Evolutionary conservation across 2,113 vertebrate genomes (phyloP), one percentile per base, ranked within the genome.

Genomic region (Ictidomys tridecemlineatus): DNA sequence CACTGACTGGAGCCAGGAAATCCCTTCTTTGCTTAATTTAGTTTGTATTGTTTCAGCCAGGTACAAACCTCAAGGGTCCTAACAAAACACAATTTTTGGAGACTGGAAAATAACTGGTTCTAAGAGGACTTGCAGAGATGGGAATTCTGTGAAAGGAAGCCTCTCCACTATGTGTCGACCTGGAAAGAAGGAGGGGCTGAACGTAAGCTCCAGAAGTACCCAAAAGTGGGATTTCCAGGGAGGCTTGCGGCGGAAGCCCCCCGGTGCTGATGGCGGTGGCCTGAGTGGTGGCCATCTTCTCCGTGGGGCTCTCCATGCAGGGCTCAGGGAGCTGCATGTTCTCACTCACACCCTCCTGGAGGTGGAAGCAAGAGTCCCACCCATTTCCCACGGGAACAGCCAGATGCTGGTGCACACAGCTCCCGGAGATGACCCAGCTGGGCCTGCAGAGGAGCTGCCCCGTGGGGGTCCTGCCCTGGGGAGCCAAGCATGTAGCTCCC

Each of bases 221-320:
- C 4, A 2, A 13, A 22, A 39, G 20, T 22, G 12, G 22, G 26
- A 1, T 20, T n/a, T n/a, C 28, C 53, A 22, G 28, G 76, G 20
- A 20, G 10, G 32, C 32, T 12, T 1, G 1, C 0, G 5, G 5
- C 42, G 1, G 18, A 2, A 22, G 39, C 20, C 10, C 30, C 30
- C 0, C 0, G 0, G 70, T 3, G 7, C 34, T 0, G 32, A 39
- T 0, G 4, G 26, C 0, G 4, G 20, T 13, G 72, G 56, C 18
- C 56, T 58, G 56, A 58, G 56, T 20, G 17, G 56, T 20, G 4
- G 22, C 58, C 58, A 61, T 8, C 58, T 8, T 14, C 58, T 63
- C 61, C 3, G 8, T 28, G 61, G 61, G 24, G 61, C 61, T 28
- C 24, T 63, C 26, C 61, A 10, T 9, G 5, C 24, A 7, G 22